Percentiles rank a stretch among this genome's conserved stretches.
Conservation (phyloP, 2,888 invertebrate genomes). For the Lomographa bimaculata region DNA sequence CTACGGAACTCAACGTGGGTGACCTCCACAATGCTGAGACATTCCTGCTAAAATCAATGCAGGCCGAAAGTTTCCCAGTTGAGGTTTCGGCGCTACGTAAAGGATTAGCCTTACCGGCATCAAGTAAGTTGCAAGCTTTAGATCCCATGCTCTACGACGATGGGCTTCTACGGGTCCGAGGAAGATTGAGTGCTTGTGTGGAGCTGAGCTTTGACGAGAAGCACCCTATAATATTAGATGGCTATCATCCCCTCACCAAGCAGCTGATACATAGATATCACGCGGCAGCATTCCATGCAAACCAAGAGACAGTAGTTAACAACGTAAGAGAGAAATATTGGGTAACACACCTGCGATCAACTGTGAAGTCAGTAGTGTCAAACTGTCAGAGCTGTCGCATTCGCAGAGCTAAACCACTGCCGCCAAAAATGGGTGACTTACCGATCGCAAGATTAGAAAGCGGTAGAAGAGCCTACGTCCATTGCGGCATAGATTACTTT, state of each 20-base stretch:
- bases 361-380: not conserved
- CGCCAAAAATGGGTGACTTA: not conserved
- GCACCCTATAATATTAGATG: too few relatives aligned
- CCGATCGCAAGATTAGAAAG: not conserved
- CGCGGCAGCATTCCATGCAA: not conserved
- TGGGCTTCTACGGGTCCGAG: not conserved
- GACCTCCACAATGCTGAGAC: not conserved
- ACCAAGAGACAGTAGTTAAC: not conserved
- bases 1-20: not conserved
- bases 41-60: not conserved
- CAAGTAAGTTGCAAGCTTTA: not conserved
- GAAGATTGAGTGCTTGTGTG: not conserved
- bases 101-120: not conserved
- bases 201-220: not conserved
- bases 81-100: not conserved
- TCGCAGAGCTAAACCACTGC: not conserved
- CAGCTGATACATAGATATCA: not conserved
- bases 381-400: not conserved
- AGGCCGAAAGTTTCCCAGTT: not conserved
- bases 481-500: conserved; percentile 1
- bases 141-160: not conserved
- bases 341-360: not conserved
- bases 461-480: not conserved
- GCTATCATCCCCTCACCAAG: not conserved
- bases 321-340: not conserved